Evolutionary conservation across 30 jellyfish, hydroid and myxozoan species (phyloP).

Genomic region (Aurelia sp.): DNA sequence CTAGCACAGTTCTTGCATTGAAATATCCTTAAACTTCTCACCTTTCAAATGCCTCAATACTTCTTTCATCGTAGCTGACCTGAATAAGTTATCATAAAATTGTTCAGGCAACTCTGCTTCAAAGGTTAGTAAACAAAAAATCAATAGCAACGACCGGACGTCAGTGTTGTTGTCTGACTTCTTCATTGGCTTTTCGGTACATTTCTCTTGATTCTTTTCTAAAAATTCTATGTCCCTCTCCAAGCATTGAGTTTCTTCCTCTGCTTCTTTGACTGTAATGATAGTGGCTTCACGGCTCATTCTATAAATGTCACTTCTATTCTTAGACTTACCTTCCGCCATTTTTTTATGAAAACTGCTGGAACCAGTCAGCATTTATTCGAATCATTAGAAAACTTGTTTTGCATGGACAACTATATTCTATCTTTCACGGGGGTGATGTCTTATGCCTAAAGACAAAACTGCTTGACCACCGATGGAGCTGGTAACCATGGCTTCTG

Average conservation of each 20-base stretch:
- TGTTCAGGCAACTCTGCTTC: constrained; percentile 63
- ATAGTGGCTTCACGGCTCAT: background rate
- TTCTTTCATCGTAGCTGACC: constrained; percentile 30
- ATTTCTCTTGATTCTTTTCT: background rate
- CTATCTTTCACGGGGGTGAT: too few species aligned
- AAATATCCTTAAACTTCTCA: background rate
- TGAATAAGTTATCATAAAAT: constrained; percentile 35
- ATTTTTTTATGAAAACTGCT: too few species aligned
- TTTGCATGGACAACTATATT: too few species aligned
- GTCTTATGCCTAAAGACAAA: too few species aligned
- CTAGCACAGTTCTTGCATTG: constrained; percentile 40
- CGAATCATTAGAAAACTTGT: too few species aligned
- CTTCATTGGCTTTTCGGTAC: background rate
- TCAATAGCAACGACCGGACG: constrained; percentile 3
- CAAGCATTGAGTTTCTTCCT: background rate
- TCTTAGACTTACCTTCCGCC: too few species aligned
- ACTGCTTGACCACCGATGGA: too few species aligned
- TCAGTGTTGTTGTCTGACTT: background rate
- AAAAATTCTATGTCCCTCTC: background rate
- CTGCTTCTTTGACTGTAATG: background rate
- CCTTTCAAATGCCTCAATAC: constrained; percentile 35
- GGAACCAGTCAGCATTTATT: too few species aligned
- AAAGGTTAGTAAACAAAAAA: constrained; percentile 42
- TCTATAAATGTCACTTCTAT: background rate
- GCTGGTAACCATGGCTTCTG: too few species aligned